Evolutionary conservation across 2,113 vertebrate species (phyloP).

Genomic region (Ploceus nigricollis): DNA sequence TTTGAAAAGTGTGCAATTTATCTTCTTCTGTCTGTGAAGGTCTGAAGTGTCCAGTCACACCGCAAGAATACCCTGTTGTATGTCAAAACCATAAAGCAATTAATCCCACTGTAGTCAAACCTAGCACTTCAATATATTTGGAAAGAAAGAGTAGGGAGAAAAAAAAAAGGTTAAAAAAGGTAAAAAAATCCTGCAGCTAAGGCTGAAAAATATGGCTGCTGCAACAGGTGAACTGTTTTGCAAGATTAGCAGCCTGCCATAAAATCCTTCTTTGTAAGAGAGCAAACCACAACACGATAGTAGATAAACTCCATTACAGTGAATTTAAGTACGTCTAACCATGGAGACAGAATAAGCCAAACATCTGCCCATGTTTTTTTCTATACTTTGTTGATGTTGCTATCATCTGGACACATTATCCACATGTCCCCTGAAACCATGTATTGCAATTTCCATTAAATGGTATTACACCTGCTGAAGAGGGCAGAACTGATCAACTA

Average conservation of each 20-base stretch:
- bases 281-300: constrained; percentile 39
- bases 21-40: not conserved
- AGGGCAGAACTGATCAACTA: not conserved
- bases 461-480: constrained; percentile 43
- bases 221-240: constrained; percentile 41
- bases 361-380: constrained; percentile 67
- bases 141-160: not conserved
- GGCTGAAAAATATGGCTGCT: constrained; percentile 15
- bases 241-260: constrained; percentile 50
- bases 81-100: constrained; percentile 20
- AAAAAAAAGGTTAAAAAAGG: not conserved
- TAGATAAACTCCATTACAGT: constrained; percentile 58
- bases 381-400: constrained; percentile 56
- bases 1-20: not conserved
- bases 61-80: constrained; percentile 2
- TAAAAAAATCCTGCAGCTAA: not conserved
- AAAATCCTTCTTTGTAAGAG: constrained; percentile 61
- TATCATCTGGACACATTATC: constrained; percentile 61
- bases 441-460: constrained; percentile 40
- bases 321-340: constrained; percentile 62
- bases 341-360: constrained; percentile 65
- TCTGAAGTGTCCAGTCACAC: not conserved
- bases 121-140: not conserved
- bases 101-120: constrained; percentile 26
- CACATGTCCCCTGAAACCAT: constrained; percentile 52